These are phyloP conservation scores for Arizona elegans DNA, from an alignment of 2,113 vertebrate genomes.

Conservation along the genomic window DNA sequence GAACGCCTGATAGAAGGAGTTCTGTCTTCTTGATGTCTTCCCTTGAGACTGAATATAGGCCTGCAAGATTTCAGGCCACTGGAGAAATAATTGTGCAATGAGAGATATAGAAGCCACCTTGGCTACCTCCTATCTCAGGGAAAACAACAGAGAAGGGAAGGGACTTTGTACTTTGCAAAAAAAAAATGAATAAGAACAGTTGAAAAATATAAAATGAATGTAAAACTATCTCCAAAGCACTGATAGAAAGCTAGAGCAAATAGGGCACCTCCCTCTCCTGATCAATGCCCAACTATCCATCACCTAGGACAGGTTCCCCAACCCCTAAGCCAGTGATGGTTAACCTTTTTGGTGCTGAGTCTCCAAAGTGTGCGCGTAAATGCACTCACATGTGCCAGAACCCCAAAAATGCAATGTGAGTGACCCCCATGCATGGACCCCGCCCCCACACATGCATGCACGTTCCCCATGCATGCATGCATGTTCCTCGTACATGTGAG, in stretches of 20 bases:
- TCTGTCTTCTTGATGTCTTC: not conserved
- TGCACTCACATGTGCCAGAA: too few relatives aligned
- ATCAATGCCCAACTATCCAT: not conserved
- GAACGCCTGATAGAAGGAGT: not conserved
- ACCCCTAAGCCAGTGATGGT: too few relatives aligned
- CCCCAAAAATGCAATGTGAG: too few relatives aligned
- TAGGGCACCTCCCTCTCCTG: not conserved
- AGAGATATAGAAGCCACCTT: not conserved
- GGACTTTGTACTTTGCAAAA: not conserved
- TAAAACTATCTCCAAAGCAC: not conserved
- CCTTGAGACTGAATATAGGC: not conserved
- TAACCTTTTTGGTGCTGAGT: too few relatives aligned
- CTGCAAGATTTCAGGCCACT: not conserved
- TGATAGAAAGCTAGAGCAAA: not conserved
- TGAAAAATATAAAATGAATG: not conserved
- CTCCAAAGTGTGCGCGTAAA: fast-evolving
- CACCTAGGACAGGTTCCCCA: not conserved
- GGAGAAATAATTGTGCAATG: not conserved
- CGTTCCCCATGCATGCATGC: too few relatives aligned
- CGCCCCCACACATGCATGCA: too few relatives aligned
- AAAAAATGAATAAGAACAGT: not conserved
- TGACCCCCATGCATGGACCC: too few relatives aligned
- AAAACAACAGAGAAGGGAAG: not conserved
- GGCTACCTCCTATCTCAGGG: not conserved
- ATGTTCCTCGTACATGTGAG: too few relatives aligned